Base-by-base conservation (phyloP, 2,797 vertebrate species). In the Agapornis canus region DNA sequence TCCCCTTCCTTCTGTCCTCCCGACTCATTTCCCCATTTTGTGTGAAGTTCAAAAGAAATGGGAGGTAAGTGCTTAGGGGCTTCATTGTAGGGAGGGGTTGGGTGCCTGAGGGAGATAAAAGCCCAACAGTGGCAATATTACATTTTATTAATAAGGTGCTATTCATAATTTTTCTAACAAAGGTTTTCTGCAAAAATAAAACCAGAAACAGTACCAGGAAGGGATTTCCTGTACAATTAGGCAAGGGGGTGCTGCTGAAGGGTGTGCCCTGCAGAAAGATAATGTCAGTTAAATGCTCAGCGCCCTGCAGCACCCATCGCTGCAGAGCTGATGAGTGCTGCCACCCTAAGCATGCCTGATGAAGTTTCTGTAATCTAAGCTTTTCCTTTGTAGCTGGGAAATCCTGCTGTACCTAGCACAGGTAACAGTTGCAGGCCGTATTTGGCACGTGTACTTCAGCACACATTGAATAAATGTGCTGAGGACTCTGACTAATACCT, bases 21-120 rank as follows among this genome's bases (percentile, higher is more conserved):
- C 61, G 19, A 45, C 25, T 60, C 26, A 54, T 94, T 96, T 96
- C 94, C 85, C 84, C 85, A 83, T 96, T 96, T 94, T 75, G 47
- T 72, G 13, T 84, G 29, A 49, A 29, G 47, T 56, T 86, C 29
- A 87, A 85, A 81, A 81, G 56, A 86, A 76, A 77, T 32, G 68
- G 42, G 42, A 91, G 71, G 18, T 43, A 35, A 76, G n/a, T 60
- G 40, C 32, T 82, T 31, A 47, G 65, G 77, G 23, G 14, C 37
- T 94, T 94, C 56, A 26, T 57, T 75, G 1, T 9, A 61, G 35
- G 39, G 32, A 70, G 21, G 35, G 15, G 13, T 31, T 2, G 12
- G 6, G 37, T 27, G 13, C 49, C 29, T 23, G 35, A 77, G 26
- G 69, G 19, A 51, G 6, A 37, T 5, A 15, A 18, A 88, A 84